Evolutionary conservation across 2,797 vertebrate species (phyloP), one percentile per base, ranked within the genome.

Genomic region (Rhinophrynus dorsalis): DNA sequence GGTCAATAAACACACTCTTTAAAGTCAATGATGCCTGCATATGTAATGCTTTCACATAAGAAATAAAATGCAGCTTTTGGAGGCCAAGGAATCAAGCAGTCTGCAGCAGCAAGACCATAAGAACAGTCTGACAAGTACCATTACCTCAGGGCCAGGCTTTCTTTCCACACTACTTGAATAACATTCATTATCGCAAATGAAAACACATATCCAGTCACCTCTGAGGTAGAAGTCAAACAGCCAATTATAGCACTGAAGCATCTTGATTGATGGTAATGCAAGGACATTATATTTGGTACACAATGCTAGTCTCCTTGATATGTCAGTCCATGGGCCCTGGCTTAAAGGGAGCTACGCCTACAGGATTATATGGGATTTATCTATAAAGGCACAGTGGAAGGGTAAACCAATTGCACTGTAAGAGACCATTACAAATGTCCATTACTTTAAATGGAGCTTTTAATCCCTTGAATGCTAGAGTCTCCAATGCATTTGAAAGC

Each of bases 151-250:
- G 30, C 30, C 26, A 44, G 26, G 69, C 60, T 72, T 72, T 32
- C 54, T 66, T 66, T 66, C 54, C 35, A 29, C 60, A 42, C 23
- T 33, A 33, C 69, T 72, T 58, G 66, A 72, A 66, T 58, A 58
- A 59, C 61, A 66, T 72, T 66, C 54, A 58, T 72, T 72, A 72
- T 51, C 52, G 59, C 13, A 64, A 59, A 66, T 72, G 45, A 72
- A 72, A 72, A 72, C 69, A 65, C 61, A 45, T 52, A 72, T 58
- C 54, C 18, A 58, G 61, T 72, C 52, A 65, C 69, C 61, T 72
- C 15, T 26, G 54, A 51, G 54, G 69, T 72, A 48, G 63, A 37
- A 65, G 61, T 59, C 61, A 72, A 64, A 72, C 61, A 72, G 32
- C 52, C 69, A 65, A 66, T 72, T 72, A 59, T 33, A 72, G 60